Conservation (phyloP, 1,140 invertebrate genomes). For the Ditylenchus dipsaci region DNA sequence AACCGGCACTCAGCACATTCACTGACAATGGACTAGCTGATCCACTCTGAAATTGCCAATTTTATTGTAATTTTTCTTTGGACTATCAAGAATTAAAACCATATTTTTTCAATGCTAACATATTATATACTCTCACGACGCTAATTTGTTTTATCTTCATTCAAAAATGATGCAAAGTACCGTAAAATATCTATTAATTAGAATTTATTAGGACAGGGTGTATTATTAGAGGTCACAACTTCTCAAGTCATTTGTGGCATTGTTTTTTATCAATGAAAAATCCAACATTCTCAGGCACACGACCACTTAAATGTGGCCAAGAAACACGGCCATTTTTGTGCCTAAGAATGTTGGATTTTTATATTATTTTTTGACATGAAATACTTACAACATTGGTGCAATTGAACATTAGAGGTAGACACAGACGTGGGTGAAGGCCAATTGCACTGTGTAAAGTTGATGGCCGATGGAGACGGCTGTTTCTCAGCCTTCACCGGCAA, state of each 20-base stretch:
- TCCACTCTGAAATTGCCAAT: conserved; percentile 30
- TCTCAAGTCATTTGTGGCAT: no score
- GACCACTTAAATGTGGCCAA: no score
- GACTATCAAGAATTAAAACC: neutral
- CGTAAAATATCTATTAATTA: neutral
- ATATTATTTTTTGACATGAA: neutral
- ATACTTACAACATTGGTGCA: neutral
- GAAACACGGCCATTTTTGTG: no score
- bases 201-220: neutral
- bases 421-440: no score
- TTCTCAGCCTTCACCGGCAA: neutral
- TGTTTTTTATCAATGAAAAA: no score
- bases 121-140: no score
- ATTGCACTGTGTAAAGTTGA: neutral
- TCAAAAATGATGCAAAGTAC: neutral
- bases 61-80: neutral
- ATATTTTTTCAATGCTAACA: neutral
- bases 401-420: neutral
- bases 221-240: no score
- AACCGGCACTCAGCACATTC: conserved; percentile 3
- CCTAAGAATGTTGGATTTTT: no score
- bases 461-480: neutral
- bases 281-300: no score
- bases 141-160: neutral
- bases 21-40: conserved; percentile 32